phyloP scores from a whole-genome alignment of 1,140 invertebrate genomes.

The Camponotus pennsylvanicus region DNA sequence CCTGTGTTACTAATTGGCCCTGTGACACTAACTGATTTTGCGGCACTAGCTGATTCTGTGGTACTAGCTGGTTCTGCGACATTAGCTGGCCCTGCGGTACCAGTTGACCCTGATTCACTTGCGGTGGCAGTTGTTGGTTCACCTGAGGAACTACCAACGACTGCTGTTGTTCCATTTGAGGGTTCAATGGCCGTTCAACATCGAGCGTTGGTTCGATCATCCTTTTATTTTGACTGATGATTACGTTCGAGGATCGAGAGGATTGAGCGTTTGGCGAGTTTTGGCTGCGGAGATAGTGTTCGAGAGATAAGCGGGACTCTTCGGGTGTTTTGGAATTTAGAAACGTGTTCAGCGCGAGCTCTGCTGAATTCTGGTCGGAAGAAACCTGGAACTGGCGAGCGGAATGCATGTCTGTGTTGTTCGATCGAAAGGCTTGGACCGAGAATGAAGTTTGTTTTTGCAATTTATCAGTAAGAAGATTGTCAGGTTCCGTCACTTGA shows the following conservation, averaged over 20 bases:
- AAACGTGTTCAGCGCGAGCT: slow-evolving; percentile 61
- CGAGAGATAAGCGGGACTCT: slow-evolving; percentile 79
- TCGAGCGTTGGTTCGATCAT: neutral
- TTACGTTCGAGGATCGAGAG: neutral
- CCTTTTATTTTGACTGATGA: neutral
- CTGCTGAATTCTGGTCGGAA: neutral
- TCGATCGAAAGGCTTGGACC: neutral
- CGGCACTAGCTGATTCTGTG: slow-evolving; percentile 23
- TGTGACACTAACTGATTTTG: slow-evolving; percentile 37
- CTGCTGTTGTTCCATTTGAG: slow-evolving; percentile 33
- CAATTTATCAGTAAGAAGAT: slow-evolving; percentile 17
- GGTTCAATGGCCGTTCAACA: neutral
- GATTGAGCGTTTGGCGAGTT: neutral
- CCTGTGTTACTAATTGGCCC: slow-evolving; percentile 11
- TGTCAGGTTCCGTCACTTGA: neutral
- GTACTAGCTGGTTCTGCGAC: neutral
- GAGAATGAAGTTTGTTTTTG: neutral
- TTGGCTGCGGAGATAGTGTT: slow-evolving; percentile 77
- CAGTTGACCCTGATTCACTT: slow-evolving; percentile 1
- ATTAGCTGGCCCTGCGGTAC: neutral
- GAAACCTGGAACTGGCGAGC: slow-evolving; percentile 26
- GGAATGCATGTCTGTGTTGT: neutral
- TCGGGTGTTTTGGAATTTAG: slow-evolving; percentile 81
- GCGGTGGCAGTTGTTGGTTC: slow-evolving; percentile 32
- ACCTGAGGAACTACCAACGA: neutral